These are phyloP conservation scores for Rhabdomys pumilio DNA, from an alignment of 2,797 vertebrate genomes.

Conservation along the genomic window DNA sequence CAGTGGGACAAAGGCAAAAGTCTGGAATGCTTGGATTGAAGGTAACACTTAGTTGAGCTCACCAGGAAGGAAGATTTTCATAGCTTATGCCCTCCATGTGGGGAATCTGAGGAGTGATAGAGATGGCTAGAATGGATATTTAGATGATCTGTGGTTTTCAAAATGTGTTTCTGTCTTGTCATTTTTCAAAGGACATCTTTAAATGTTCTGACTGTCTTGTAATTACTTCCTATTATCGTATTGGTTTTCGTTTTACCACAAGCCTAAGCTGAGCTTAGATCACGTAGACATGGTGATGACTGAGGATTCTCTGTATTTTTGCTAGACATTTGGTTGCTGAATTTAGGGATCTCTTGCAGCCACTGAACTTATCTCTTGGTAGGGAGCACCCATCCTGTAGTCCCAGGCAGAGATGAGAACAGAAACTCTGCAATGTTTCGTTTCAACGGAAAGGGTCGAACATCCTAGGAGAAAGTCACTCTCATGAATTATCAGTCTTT, in stretches of 20 bases:
- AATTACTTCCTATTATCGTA: slow-evolving; percentile 46
- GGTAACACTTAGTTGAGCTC: background rate
- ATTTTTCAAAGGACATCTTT: slow-evolving; percentile 56
- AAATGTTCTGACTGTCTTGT: slow-evolving; percentile 60
- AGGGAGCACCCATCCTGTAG: background rate
- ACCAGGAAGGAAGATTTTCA: background rate
- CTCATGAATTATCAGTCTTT: background rate
- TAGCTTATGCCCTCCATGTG: background rate
- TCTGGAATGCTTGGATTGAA: background rate
- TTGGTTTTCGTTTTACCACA: slow-evolving; percentile 21
- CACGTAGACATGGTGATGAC: background rate
- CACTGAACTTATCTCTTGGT: background rate
- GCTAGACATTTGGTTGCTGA: background rate
- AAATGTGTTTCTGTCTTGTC: slow-evolving; percentile 19
- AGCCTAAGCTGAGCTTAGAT: slow-evolving; percentile 26
- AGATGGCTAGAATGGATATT: slow-evolving; percentile 8
- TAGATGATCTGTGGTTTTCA: slow-evolving; percentile 53
- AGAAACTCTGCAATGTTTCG: background rate
- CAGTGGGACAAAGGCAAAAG: background rate
- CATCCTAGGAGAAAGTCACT: background rate
- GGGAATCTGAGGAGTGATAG: background rate
- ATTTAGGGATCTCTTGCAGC: background rate
- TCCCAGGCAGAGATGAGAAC: background rate
- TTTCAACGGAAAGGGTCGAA: background rate
- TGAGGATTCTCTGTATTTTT: background rate